Conservation (phyloP, 2,113 vertebrate genomes). For the Galemys pyrenaicus region DNA sequence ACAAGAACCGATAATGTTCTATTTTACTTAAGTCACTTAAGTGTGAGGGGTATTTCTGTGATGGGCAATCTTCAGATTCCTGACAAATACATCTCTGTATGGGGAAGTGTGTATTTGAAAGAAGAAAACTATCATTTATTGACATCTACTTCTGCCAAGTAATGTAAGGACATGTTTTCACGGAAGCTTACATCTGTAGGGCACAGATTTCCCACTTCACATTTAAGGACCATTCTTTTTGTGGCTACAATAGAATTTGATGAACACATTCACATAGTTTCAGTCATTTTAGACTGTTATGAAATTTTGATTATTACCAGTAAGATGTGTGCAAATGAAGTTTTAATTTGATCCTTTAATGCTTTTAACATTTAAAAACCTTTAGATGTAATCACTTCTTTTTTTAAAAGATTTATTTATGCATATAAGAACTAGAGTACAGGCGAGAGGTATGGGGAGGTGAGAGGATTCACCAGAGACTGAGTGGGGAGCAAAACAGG, state of each 20-base stretch:
- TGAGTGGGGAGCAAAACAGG: too few species aligned
- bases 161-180: background rate
- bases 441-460: too few species aligned
- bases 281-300: background rate
- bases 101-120: background rate
- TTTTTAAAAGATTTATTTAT: too few species aligned
- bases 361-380: background rate
- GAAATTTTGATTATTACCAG: background rate
- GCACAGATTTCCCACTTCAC: background rate
- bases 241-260: background rate
- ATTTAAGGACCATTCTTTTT: background rate
- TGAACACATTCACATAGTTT: background rate
- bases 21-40: background rate
- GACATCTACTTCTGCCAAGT: background rate
- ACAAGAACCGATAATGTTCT: background rate
- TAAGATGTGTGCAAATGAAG: background rate
- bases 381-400: background rate
- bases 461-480: too few species aligned
- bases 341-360: background rate
- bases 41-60: background rate
- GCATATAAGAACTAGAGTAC: too few species aligned
- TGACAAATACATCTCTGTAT: background rate
- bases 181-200: background rate
- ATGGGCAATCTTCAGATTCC: background rate
- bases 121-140: background rate